Base-by-base conservation (phyloP, 2,888 invertebrate genomes). In the Calliopum simillimum region DNA sequence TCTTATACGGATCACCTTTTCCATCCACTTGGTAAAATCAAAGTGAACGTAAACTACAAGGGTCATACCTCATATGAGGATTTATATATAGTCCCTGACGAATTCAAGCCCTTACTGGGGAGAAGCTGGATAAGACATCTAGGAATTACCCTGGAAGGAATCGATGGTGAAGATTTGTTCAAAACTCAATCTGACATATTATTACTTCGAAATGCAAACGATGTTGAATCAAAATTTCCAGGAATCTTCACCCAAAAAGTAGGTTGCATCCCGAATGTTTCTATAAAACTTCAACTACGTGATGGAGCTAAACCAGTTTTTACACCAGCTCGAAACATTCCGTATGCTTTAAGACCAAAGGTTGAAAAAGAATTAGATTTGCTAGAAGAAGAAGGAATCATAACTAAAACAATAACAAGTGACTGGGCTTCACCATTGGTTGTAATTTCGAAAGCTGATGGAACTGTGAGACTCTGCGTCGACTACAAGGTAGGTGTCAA, bases 401-500 rank as follows among this genome's bases (percentile, higher is more conserved):
- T 69, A 25, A 69, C 64, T 14, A 63, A 69, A 53, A 21, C 16
- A 53, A 51, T 67, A 62, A 67, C 58, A 6, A 72, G 69, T 58
- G 69, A 69, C 41, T 69, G 72, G 68, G 68, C 67, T 13, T 72
- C 69, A 19, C 58, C 59, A 13, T 33, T 53, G 5, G 53, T 21
- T 8, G 23, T 53, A 11, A 53, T 73, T 16, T 55, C 73, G 14
- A 73, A 73, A 59, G 11, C 69, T 13, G 71, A 72, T 56, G 71
- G 69, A 2, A 47, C 55, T 16, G 33, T 71, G 12, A 51, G 72
- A 43, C 72, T 75, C n/a, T 75, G 71, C 55, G 72, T 64, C 55
- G 73, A 72, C 44, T 74, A 71, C 55, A 73, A 74, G 67, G 19
- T 70, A 12, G 66, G 58, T 12, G 74, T 74, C 16, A 73, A 75